Evolutionary conservation across 1,140 invertebrate genomes (phyloP).

Genomic region (Zaprionus africanus): DNA sequence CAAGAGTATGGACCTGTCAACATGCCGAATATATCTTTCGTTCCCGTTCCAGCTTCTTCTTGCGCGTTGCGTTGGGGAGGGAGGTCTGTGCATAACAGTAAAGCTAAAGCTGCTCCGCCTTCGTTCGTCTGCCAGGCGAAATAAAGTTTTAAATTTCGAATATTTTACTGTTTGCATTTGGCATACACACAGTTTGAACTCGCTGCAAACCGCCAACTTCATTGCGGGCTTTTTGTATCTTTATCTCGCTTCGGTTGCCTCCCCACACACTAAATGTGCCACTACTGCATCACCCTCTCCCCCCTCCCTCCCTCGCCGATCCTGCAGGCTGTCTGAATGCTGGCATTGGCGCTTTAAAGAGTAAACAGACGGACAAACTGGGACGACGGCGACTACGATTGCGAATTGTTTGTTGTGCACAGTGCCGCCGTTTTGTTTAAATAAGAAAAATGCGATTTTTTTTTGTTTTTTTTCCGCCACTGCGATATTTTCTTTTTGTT

Average conservation of each 20-base stretch:
- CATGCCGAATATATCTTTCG: too few relatives aligned
- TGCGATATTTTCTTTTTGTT: conserved; percentile 9
- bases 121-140: conserved; percentile 34
- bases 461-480: background rate
- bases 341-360: conserved; percentile 79
- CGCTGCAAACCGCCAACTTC: conserved; percentile 67
- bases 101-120: conserved; percentile 52
- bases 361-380: conserved; percentile 46
- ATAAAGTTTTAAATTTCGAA: conserved; percentile 74
- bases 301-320: background rate
- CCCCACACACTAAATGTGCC: conserved; percentile 2
- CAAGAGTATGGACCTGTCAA: too few relatives aligned
- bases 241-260: conserved; percentile 47
- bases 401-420: conserved; percentile 73
- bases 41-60: conserved; percentile 15
- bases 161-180: conserved; percentile 73
- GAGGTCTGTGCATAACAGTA: conserved; percentile 46
- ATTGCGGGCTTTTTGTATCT: conserved; percentile 69
- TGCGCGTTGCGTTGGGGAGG: conserved; percentile 11
- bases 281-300: background rate
- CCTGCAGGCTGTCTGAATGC: background rate
- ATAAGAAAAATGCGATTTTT: conserved; percentile 73
- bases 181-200: conserved; percentile 74
- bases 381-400: conserved; percentile 26
- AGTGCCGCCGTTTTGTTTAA: conserved; percentile 80